Base-by-base conservation (phyloP, 2,797 vertebrate genomes). In the Micrastur ruficollis region DNA sequence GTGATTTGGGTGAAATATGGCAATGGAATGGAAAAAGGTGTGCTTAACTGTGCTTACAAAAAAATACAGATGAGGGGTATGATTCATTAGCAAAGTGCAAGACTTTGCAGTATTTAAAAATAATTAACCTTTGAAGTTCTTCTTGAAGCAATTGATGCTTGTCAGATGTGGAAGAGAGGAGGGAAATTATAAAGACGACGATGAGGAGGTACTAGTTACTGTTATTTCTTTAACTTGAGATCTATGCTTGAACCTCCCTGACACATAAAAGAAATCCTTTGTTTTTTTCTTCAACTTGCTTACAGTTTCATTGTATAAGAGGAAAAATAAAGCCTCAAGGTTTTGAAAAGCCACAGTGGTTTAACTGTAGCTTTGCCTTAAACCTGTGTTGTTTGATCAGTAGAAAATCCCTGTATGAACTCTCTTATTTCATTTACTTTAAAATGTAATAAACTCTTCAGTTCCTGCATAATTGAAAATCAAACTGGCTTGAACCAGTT, bases 311-410 rank as follows among this genome's bases (percentile, higher is more conserved):
- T 29, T 89, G 27, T 70, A 70, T 47, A 79, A 81, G 20, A 90
- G 26, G 21, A 34, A 50, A 58, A 92, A 86, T 53, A 81, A 89
- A 81, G 38, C 53, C 56, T 67, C 40, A 36, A 34, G 27, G 50
- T 66, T 79, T 58, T 87, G 40, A 89, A 94, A 93, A 91, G 55
- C 12, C 44, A 59, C 36, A 70, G 31, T 87, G 32, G 31, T 93
- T 96, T 92, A 96, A 79, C n/a, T 36, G 58, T 59, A 91, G 36
- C 52, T 70, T 66, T 92, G 34, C 58, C 52, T 84, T 93, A 80
- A 67, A 93, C 55, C 8, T 52, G 50, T 26, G 91, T 94, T 83
- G 32, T 89, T 68, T 76, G 18, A 82, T 80, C 46, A 92, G 55
- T 31, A 95, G 32, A 78, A 89, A 89, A 92, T 67, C 63, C 46